Evolutionary conservation across 2,113 vertebrate genomes (phyloP).

Genomic region (Delphinapterus leucas): DNA sequence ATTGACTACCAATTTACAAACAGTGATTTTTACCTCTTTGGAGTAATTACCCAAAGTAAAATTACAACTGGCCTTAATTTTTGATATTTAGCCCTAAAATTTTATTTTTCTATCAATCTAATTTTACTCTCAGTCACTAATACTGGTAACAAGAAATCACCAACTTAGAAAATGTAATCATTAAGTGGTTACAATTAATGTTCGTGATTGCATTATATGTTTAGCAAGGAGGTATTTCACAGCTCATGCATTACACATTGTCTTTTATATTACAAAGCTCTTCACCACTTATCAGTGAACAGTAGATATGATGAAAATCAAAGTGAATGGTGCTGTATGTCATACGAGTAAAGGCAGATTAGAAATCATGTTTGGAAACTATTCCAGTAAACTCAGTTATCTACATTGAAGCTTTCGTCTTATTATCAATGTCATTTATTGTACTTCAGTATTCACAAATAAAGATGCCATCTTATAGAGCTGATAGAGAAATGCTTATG

Average conservation of each 20-base stretch:
- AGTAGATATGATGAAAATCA: not conserved
- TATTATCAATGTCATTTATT: not conserved
- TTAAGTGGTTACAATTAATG: not conserved
- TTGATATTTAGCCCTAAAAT: not conserved
- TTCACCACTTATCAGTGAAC: not conserved
- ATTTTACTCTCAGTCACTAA: not conserved
- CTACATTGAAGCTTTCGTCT: not conserved
- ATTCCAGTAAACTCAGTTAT: not conserved
- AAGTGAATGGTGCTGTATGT: not conserved
- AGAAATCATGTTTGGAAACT: not conserved
- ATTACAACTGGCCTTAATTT: not conserved
- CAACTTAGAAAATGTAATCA: not conserved
- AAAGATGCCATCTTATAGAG: not conserved
- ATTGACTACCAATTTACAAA: accelerated
- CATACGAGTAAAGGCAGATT: not conserved
- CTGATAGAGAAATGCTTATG: not conserved
- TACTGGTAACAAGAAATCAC: not conserved
- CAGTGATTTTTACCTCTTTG: not conserved
- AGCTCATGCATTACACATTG: not conserved
- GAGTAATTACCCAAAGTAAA: not conserved
- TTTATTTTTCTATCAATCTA: not conserved
- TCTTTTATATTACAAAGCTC: not conserved
- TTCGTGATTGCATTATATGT: not conserved
- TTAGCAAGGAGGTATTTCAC: not conserved
- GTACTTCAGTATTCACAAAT: not conserved